Conservation (phyloP, 2,113 vertebrate genomes). For the Aptenodytes forsteri region DNA sequence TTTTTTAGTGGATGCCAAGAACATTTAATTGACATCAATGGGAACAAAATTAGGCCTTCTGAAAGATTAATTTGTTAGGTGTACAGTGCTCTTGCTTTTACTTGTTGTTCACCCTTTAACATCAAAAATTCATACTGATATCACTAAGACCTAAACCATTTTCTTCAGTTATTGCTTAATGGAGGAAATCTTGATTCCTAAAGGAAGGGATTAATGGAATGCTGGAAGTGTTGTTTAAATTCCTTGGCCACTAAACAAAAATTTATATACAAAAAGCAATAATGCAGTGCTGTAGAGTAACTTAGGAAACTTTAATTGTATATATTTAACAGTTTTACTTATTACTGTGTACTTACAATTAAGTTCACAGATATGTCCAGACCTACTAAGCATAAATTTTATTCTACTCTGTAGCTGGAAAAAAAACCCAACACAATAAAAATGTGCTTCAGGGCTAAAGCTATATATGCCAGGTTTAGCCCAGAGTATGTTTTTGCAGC, state of each 20-base stretch:
- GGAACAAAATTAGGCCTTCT: neutral
- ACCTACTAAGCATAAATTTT: neutral
- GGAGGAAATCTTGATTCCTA: constrained; percentile 41
- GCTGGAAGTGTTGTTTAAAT: constrained; percentile 31
- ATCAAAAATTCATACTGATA: constrained; percentile 48
- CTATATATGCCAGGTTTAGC: constrained; percentile 53
- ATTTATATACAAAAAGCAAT: neutral
- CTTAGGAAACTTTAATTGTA: neutral
- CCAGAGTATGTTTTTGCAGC: constrained; percentile 60
- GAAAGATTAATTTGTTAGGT: constrained; percentile 36
- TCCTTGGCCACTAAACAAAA: constrained; percentile 10
- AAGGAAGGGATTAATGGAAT: constrained; percentile 47
- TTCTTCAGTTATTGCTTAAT: constrained; percentile 17
- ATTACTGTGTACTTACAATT: neutral
- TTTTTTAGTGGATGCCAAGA: neutral
- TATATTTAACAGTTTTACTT: neutral
- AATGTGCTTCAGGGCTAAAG: constrained; percentile 57
- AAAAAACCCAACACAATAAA: constrained; percentile 33
- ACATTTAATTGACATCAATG: neutral
- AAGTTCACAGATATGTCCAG: constrained; percentile 9
- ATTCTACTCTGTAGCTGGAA: constrained; percentile 14
- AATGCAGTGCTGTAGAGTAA: neutral
- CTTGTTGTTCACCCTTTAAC: neutral
- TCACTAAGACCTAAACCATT: neutral
- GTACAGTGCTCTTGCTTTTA: neutral